phyloP scores from a whole-genome alignment of 2,888 invertebrate genomes.

The Acanthosepion esculentum region DNA sequence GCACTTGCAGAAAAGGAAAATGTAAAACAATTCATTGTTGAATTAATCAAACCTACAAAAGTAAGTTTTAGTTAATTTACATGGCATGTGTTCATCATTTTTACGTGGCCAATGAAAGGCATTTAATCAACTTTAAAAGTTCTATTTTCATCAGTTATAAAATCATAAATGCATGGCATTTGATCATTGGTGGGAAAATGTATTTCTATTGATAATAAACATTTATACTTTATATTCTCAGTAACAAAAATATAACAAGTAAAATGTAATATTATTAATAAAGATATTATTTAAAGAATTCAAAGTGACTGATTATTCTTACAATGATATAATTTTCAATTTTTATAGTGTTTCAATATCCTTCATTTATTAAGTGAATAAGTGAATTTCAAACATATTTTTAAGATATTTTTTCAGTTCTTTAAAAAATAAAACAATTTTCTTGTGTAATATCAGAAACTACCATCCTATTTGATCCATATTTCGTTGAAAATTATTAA shows the following conservation, averaged over 20 bases:
- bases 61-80: neutral
- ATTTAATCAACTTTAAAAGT: neutral
- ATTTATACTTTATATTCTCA: neutral
- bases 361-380: no score
- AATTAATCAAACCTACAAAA: neutral
- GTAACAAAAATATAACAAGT: neutral
- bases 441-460: no score
- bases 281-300: no score
- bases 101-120: neutral
- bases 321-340: no score
- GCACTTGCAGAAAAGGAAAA: neutral
- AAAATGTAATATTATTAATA: no score
- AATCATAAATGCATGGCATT: no score
- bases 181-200: neutral
- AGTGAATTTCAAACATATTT: neutral
- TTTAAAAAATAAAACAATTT: neutral
- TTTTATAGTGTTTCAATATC: no score
- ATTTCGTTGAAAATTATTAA: no score
- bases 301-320: no score
- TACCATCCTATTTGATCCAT: no score
- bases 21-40: constrained; percentile 8
- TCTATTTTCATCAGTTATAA: neutral
- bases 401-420: neutral
- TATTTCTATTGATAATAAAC: neutral
- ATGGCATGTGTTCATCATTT: neutral